These are phyloP conservation scores for Eurois occulta DNA, from an alignment of 2,888 invertebrate genomes.

Conservation along the genomic window DNA sequence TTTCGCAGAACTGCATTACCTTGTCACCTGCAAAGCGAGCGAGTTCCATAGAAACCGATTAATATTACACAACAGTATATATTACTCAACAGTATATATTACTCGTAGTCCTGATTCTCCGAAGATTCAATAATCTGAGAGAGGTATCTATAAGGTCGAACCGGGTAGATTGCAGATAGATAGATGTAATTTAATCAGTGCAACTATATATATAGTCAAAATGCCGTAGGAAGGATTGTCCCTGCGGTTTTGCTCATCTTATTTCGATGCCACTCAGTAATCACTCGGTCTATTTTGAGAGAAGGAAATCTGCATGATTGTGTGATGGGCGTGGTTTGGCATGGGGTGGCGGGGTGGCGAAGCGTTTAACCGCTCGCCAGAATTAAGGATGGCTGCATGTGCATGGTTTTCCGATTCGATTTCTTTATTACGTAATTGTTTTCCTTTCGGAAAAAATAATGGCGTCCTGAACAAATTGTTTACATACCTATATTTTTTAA, in stretches of 20 bases:
- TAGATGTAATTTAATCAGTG: not conserved
- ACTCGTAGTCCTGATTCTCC: not conserved
- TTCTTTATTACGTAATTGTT: not conserved
- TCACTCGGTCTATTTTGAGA: conserved; percentile 21
- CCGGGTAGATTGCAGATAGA: not conserved
- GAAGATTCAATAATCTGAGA: not conserved
- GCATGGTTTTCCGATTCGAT: not conserved
- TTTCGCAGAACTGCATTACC: not conserved
- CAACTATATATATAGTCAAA: not conserved
- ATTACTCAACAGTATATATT: not conserved
- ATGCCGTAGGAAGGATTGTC: no score
- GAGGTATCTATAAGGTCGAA: not conserved
- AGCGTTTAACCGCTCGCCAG: conserved; percentile 30
- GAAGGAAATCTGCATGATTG: not conserved
- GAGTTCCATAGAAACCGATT: not conserved
- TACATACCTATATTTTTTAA: not conserved
- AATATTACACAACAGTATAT: no score
- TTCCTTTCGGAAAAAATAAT: not conserved
- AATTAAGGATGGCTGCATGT: conserved; percentile 19
- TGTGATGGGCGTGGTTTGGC: not conserved
- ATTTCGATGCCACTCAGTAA: not conserved
- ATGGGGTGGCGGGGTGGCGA: conserved; percentile 37
- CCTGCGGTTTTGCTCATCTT: not conserved
- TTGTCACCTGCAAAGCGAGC: not conserved
- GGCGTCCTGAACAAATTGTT: not conserved